Percentiles rank a stretch among this genome's conserved stretches.
These are phyloP conservation scores for Hemistola chrysoprasaria DNA, from an alignment of 2,888 invertebrate genomes.

Conservation along the genomic window DNA sequence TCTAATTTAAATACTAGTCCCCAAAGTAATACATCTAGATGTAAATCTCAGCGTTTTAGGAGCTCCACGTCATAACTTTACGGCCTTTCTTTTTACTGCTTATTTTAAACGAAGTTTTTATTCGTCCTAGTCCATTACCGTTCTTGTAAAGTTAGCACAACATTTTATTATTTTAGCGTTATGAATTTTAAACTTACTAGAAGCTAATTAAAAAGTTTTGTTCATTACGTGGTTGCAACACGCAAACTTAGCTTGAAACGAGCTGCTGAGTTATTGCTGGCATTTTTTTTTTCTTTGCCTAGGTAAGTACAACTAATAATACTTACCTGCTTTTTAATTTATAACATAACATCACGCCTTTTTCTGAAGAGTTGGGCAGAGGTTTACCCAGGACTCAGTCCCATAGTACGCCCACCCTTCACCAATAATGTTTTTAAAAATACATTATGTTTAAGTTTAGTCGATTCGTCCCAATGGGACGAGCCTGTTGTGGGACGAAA, in stretches of 20 bases:
- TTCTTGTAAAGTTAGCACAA: slow-evolving; percentile 15
- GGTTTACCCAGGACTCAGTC: too few species aligned
- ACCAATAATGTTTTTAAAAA: too few species aligned
- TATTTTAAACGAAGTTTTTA: slow-evolving; percentile 21
- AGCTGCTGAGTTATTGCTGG: slow-evolving; percentile 23
- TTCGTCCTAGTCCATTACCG: slow-evolving; percentile 12
- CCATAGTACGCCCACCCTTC: too few species aligned
- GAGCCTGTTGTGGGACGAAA: too few species aligned
- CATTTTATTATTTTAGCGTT: slow-evolving; percentile 16
- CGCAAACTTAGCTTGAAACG: slow-evolving; percentile 24
- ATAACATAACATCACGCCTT: too few species aligned
- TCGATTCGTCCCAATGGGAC: too few species aligned
- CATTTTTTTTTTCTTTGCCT: slow-evolving; percentile 6
- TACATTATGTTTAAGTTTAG: too few species aligned
- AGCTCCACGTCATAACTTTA: slow-evolving; percentile 15
- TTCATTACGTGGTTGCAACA: slow-evolving; percentile 14
- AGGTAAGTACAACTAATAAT: too few species aligned
- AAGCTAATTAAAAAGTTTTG: slow-evolving; percentile 20
- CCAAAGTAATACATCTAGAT: slow-evolving; percentile 8
- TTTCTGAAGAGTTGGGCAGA: too few species aligned
- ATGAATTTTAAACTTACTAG: slow-evolving; percentile 21
- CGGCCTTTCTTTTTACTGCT: slow-evolving; percentile 17
- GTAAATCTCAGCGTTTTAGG: slow-evolving; percentile 18
- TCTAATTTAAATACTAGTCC: slow-evolving; percentile 4
- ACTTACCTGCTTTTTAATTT: too few species aligned